Evolutionary conservation across 2,888 invertebrate species (phyloP).

Genomic region (Minunthozetes semirufus): DNA sequence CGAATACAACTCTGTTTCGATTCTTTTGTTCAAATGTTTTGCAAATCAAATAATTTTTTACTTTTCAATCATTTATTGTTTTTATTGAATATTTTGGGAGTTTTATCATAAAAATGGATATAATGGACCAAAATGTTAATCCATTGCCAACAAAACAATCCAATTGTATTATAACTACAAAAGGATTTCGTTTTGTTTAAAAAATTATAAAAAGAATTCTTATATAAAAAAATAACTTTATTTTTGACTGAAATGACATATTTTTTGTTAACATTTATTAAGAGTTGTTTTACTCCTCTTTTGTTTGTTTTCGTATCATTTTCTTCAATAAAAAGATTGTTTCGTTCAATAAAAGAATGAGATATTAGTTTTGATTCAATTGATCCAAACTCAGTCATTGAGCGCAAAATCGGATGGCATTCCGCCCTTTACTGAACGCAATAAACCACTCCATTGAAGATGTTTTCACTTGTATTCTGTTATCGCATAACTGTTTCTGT

Average conservation of each 20-base stretch:
- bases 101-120: neutral
- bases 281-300: neutral
- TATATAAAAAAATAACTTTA: neutral
- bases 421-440: constrained; percentile 20
- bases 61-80: neutral
- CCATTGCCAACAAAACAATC: neutral
- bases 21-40: neutral
- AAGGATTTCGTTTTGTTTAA: neutral
- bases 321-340: neutral
- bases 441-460: constrained; percentile 9
- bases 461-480: neutral
- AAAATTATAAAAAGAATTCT: neutral
- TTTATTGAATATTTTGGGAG: neutral
- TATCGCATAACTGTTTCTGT: neutral
- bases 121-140: neutral
- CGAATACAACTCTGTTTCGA: neutral
- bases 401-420: constrained; percentile 11
- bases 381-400: neutral
- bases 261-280: neutral
- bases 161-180: neutral
- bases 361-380: neutral
- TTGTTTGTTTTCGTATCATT: neutral
- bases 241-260: no score
- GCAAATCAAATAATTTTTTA: neutral
- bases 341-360: neutral